Percentiles rank a stretch among this genome's conserved stretches.
Evolutionary conservation across 2,797 vertebrate species (phyloP).

Genomic region (Etheostoma perlongum): DNA sequence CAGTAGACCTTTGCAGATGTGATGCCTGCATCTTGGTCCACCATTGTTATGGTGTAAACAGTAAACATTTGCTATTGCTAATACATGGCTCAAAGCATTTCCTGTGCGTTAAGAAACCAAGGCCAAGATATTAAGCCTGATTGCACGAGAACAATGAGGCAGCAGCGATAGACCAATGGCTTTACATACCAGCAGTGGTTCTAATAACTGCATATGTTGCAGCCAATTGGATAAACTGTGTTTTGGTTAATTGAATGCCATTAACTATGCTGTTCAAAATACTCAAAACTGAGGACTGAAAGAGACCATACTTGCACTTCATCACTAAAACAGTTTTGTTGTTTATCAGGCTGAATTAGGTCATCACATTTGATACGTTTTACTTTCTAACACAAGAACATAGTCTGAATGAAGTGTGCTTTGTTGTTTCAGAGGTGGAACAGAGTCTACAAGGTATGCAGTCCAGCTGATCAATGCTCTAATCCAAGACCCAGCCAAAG

Average conservation of each 20-base stretch:
- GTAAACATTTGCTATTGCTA: conserved; percentile 3
- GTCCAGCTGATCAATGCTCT: conserved; percentile 99
- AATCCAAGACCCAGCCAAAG: conserved; percentile 99
- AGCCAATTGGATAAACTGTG: neutral
- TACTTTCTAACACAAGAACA: neutral
- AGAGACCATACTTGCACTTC: neutral
- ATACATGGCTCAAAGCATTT: neutral
- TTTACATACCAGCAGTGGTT: neutral
- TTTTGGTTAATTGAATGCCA: neutral
- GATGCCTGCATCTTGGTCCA: neutral
- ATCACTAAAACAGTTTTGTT: neutral
- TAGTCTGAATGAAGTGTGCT: conserved; percentile 16
- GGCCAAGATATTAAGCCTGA: neutral
- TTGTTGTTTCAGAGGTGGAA: conserved; percentile 90
- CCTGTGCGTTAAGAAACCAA: neutral
- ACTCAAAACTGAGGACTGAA: neutral
- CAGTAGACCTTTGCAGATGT: neutral
- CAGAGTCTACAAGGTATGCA: conserved; percentile 96
- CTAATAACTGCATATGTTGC: neutral
- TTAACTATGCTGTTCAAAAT: no score
- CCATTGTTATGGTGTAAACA: neutral
- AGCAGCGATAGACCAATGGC: neutral
- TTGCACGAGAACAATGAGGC: neutral
- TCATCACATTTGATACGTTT: neutral
- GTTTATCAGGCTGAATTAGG: neutral